phyloP scores from a whole-genome alignment of 2,888 invertebrate genomes.

The Chymomyza procnemis region DNA sequence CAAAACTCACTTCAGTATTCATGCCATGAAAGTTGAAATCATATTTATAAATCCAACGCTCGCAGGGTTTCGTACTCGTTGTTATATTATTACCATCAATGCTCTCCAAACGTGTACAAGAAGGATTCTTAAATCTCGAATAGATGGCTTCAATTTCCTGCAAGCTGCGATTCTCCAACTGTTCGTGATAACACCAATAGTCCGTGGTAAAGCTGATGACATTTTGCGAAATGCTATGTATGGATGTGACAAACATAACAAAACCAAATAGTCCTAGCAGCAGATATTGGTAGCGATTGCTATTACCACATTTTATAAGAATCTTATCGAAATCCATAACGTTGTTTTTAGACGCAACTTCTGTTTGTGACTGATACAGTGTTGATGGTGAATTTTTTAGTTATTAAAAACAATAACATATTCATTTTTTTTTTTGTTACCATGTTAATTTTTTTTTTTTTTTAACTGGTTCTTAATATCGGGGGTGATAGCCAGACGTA shows the following conservation, averaged over 20 bases:
- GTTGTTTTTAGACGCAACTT: neutral
- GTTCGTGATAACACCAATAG: slow-evolving; percentile 76
- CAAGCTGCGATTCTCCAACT: slow-evolving; percentile 24
- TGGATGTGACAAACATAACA: slow-evolving; percentile 79
- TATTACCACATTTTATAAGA: slow-evolving; percentile 73
- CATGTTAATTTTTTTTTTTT: neutral
- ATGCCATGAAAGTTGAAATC: slow-evolving; percentile 80
- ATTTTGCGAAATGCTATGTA: slow-evolving; percentile 81
- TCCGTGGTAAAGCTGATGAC: slow-evolving; percentile 80
- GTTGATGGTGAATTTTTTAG: neutral
- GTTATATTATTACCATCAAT: slow-evolving; percentile 40
- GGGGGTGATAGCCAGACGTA: neutral
- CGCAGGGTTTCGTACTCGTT: slow-evolving; percentile 58
- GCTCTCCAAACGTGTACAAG: slow-evolving; percentile 48
- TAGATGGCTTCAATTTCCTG: slow-evolving; percentile 55
- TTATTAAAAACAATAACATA: neutral
- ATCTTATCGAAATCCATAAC: neutral
- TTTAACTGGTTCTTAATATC: neutral
- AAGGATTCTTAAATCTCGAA: slow-evolving; percentile 50
- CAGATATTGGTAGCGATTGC: slow-evolving; percentile 79
- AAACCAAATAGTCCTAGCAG: slow-evolving; percentile 79
- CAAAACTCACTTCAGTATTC: slow-evolving; percentile 80
- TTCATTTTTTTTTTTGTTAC: neutral
- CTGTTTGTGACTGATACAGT: neutral
- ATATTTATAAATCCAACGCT: slow-evolving; percentile 80